Base-by-base conservation (phyloP, 2,797 vertebrate species). In the Schizopygopsis malacanthus region DNA sequence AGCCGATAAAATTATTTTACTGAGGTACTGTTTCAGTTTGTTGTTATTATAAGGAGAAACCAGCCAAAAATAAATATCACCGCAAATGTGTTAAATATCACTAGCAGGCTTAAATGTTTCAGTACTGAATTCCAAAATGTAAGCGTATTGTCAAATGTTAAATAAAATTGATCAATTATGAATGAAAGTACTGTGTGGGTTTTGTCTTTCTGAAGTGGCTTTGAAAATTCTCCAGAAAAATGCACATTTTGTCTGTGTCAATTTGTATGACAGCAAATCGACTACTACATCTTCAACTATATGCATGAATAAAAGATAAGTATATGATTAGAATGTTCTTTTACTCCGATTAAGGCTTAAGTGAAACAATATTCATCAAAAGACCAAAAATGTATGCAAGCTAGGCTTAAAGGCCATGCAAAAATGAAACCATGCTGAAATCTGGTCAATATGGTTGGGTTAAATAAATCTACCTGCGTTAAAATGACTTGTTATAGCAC, bases 141-240 rank as follows among this genome's bases (percentile, higher is more conserved):
- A 70, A 54, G 47, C 33, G 1, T 54, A 82, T 70, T 82, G 71
- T 71, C 7, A 50, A 67, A 25, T 71, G 47, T 56, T 10, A 4
- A 82, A 71, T 82, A 82, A 82, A 82, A 52, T 4, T 82, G 22
- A 56, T 70, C 56, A 71, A 18, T 56, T 70, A 82, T 28, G 8
- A 50, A 37, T 37, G 7, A 10, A 20, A 47, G 59, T 65, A 45
- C 22, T 1, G 22, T 79, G 25, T 7, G 10, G 12, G 4, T 28
- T 10, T n/a, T 45, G 13, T 33, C 15, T 20, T 11, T 8, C 4
- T 25, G 37, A n/a, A 5, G 41, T 22, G 20, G 28, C 9, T 76
- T 9, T 28, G 61, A 25, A 72, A 47, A 47, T 72, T 11, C 12
- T 22, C 18, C 9, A 70, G 12, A 72, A 8, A 33, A 50, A 7